Conservation (phyloP, 1,140 invertebrate species). For the Drosophila pruinosa region DNA sequence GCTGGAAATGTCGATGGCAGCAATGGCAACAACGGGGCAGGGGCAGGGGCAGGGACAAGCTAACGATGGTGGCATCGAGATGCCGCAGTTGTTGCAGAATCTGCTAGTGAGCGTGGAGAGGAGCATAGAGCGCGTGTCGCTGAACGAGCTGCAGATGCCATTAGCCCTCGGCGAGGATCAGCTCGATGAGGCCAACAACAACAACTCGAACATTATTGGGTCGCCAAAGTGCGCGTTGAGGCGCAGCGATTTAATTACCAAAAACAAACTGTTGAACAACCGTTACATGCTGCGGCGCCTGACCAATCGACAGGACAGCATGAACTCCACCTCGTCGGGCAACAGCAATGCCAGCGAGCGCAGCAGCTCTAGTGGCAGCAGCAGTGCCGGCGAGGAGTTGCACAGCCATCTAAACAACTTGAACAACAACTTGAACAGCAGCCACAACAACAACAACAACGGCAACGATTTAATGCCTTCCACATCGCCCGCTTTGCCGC, state of each 20-base stretch:
- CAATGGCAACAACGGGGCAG: slow-evolving; percentile 45
- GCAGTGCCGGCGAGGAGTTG: slow-evolving; percentile 60
- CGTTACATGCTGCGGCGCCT: slow-evolving; percentile 79
- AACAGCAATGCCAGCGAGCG: slow-evolving; percentile 75
- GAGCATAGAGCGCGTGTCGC: slow-evolving; percentile 87
- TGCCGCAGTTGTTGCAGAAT: slow-evolving; percentile 86
- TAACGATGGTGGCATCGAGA: slow-evolving; percentile 67
- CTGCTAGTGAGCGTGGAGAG: slow-evolving; percentile 87
- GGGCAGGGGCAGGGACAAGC: slow-evolving; percentile 1
- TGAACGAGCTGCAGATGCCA: slow-evolving; percentile 87
- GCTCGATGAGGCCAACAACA: slow-evolving; percentile 60
- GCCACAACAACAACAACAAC: slow-evolving; percentile 33
- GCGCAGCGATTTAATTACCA: slow-evolving; percentile 82
- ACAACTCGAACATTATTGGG: slow-evolving; percentile 43
- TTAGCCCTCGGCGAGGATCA: slow-evolving; percentile 43
- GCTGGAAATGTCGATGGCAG: slow-evolving; percentile 68
- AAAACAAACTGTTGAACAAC: slow-evolving; percentile 82
- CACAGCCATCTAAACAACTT: slow-evolving; percentile 28
- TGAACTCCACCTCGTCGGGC: slow-evolving; percentile 80
- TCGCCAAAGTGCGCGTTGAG: slow-evolving; percentile 80
- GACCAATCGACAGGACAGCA: slow-evolving; percentile 79
- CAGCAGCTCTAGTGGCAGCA: slow-evolving; percentile 52
- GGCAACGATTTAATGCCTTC: slow-evolving; percentile 41
- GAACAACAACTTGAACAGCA: slow-evolving; percentile 23
- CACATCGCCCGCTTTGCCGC: slow-evolving; percentile 81